Conservation (phyloP, 2,888 invertebrate genomes). For the Myathropa florea region DNA sequence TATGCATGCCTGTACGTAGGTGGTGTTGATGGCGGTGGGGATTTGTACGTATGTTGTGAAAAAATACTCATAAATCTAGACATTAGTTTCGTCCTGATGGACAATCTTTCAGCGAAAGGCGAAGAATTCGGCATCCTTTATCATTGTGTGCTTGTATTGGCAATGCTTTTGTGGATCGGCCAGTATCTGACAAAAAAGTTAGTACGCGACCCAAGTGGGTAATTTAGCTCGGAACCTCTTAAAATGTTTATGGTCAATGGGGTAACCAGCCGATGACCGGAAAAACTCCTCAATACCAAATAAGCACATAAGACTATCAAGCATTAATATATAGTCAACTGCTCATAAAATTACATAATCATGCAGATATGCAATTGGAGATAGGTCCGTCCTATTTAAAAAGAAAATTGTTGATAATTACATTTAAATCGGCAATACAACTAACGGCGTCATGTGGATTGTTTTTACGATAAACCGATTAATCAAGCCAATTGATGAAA, state of each 20-base stretch:
- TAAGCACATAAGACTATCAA: background rate
- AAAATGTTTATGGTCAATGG: slow-evolving; percentile 59
- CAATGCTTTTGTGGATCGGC: background rate
- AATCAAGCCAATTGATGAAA: slow-evolving; percentile 58
- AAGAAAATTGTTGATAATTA: background rate
- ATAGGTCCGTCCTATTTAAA: too few relatives aligned
- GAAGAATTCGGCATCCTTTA: slow-evolving; percentile 4
- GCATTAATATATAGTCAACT: slow-evolving; percentile 5
- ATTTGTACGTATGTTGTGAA: background rate
- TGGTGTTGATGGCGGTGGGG: background rate
- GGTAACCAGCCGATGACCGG: background rate
- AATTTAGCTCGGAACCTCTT: slow-evolving; percentile 38
- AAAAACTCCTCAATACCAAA: slow-evolving; percentile 8
- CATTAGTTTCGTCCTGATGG: slow-evolving; percentile 61
- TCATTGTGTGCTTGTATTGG: background rate
- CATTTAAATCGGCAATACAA: background rate
- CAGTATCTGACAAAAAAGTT: background rate
- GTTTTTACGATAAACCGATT: slow-evolving; percentile 35
- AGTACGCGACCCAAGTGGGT: slow-evolving; percentile 39
- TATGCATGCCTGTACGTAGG: background rate
- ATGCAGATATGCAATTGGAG: too few relatives aligned
- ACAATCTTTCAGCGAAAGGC: slow-evolving; percentile 42
- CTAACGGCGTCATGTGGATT: slow-evolving; percentile 10
- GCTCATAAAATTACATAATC: too few relatives aligned
- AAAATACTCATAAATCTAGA: slow-evolving; percentile 47